Evolutionary conservation across 1,140 invertebrate species (phyloP), one percentile per base, ranked within the genome.

Genomic region (Drosophila jambulina): DNA sequence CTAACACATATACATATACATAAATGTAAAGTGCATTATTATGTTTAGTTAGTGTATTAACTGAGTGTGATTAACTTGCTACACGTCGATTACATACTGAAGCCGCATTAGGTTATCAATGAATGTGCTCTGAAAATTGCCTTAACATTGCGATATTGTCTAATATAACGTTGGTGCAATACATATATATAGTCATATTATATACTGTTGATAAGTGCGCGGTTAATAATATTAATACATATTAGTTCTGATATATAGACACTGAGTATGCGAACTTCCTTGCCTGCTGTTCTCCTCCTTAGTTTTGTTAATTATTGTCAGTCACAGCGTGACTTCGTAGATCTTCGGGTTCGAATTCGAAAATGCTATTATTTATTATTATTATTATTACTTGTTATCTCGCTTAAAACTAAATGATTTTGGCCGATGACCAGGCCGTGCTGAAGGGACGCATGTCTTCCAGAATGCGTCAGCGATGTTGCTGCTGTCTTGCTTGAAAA

Each of bases 1-100:
- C 80, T 91, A 91, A 91, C 82, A 90, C 86, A 91, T 91, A 83
- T 86, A 91, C 82, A 86, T 91, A 91, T 91, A 91, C 86, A 82
- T 82, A 91, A 82, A 82, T 91, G 79, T 91, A 67, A 84, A 82
- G 86, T 91, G 76, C 79, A 78, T 74, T 51, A 48, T 36, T 36
- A 54, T 54, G 51, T 54, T 54, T 56, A 25, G 7, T 53, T 54
- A 54, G 51, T 54, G 27, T 51, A 19, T 51, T 75, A 53, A 68
- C 56, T 68, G 38, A 76, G 58, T 77, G 59, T 77, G 75, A 69
- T 78, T 78, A 87, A 87, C 84, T 43, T 88, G 84, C 83, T 87
- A 87, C 84, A 87, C 84, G 88, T 80, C 62, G 75, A 87, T 87
- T 75, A 75, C 53, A 78, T 79, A 72, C 67, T 88, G 84, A 88